Evolutionary conservation across 2,797 vertebrate species (phyloP), one percentile per base, ranked within the genome.

Genomic region (Anguilla megastoma): DNA sequence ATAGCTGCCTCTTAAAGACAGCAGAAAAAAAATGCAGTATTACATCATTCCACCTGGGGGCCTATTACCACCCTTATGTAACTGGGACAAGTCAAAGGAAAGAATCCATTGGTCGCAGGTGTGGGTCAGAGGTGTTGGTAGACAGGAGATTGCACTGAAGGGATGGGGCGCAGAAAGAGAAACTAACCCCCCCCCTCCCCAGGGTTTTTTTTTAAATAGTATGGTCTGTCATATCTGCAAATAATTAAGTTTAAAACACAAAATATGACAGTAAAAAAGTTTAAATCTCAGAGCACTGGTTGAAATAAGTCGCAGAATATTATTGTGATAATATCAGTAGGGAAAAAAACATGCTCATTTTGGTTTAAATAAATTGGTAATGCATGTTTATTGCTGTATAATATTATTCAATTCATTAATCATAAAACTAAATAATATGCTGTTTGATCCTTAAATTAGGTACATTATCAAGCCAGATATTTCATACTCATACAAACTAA

Each of bases 41-140:
- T 92, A 91, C 91, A 90, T 93, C 93, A 93, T 82, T 90, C 71
- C 90, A 91, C 91, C 87, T 82, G 79, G 91, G 92, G 92, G 89
- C 86, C 87, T 86, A 90, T 90, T 92, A 91, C 90, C 91, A 83
- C 86, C 45, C 92, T 94, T 93, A 90, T 90, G 89, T 93, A 94
- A 93, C 89, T 69, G 88, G 90, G 88, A 89, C 90, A 92, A 88
- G 90, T 90, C 89, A 91, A 92, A 92, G 89, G 89, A 93, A 92
- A 93, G 90, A 94, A 93, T 92, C 86, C 86, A 91, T 93, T 90
- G 91, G 90, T 92, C 89, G 91, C 92, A 95, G 94, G 93, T 95
- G 93, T 92, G 90, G 91, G 91, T 93, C 86, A 21, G 86, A 90
- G 92, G 90, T 91, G 89, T 88, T 92, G 88, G 88, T 60, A 89